Conservation (phyloP, 2,888 invertebrate species). For the Vanessa cardui region DNA sequence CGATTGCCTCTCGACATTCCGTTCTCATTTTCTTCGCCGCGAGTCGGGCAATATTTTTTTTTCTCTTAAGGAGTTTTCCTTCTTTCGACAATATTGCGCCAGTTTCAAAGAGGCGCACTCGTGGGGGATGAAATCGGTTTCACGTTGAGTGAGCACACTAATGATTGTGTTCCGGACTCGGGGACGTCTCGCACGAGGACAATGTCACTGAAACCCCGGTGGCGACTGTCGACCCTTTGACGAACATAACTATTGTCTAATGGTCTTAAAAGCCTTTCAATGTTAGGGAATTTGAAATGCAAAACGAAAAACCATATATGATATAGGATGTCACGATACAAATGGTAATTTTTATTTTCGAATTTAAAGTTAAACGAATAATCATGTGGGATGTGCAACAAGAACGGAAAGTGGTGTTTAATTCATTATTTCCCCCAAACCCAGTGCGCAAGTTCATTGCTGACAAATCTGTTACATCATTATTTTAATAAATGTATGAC, state of each 20-base stretch:
- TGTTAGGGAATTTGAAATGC: conserved; percentile 42
- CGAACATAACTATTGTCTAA: conserved; percentile 64
- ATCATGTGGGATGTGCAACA: no score
- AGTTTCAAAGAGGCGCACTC: conserved; percentile 74
- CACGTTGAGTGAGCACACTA: conserved; percentile 81
- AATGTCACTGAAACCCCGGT: conserved; percentile 46
- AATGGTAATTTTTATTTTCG: no score
- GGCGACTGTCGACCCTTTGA: conserved; percentile 67
- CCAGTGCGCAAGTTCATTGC: no score
- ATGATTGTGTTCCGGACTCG: conserved; percentile 79
- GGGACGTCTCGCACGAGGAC: conserved; percentile 51
- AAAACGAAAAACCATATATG: conserved; percentile 28
- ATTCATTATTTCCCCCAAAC: no score
- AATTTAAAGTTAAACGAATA: no score
- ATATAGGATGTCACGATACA: background rate
- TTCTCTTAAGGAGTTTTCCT: conserved; percentile 76
- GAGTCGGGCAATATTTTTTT: conserved; percentile 71
- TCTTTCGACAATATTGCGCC: conserved; percentile 80
- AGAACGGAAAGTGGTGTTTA: no score
- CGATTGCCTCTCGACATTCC: conserved; percentile 75
- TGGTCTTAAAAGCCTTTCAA: conserved; percentile 73
- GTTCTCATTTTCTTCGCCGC: conserved; percentile 73
- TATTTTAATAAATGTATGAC: no score
- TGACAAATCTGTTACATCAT: no score
- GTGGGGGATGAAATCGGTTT: conserved; percentile 78